phyloP scores from a whole-genome alignment of 1,140 invertebrate species.

The Drepana arcuata region DNA sequence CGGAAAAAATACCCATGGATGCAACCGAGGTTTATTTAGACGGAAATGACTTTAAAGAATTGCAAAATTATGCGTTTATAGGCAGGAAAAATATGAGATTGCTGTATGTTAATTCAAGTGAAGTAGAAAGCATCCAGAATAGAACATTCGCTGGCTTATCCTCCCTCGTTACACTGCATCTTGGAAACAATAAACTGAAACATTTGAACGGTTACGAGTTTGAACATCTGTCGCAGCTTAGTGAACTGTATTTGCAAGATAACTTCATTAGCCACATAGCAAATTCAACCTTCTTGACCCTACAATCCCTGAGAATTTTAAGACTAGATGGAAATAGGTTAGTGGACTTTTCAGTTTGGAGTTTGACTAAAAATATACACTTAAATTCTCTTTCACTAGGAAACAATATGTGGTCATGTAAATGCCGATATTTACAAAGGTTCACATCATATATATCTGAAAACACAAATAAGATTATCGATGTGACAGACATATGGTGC shows the following conservation, averaged over 20 bases:
- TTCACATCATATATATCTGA: conserved; percentile 87
- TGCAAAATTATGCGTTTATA: conserved; percentile 93
- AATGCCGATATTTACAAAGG: conserved; percentile 90
- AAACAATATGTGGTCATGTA: conserved; percentile 90
- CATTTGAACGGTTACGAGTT: conserved; percentile 91
- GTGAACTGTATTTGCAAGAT: conserved; percentile 90
- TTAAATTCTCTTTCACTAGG: conserved; percentile 81
- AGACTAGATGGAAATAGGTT: conserved; percentile 88
- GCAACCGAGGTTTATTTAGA: conserved; percentile 93
- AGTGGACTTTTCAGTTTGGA: conserved; percentile 87
- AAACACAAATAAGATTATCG: conserved; percentile 82
- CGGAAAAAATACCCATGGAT: conserved; percentile 92
- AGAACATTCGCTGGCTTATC: conserved; percentile 92
- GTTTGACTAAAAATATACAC: conserved; percentile 78
- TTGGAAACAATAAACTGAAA: conserved; percentile 87
- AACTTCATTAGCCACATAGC: conserved; percentile 84
- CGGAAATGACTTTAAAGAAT: conserved; percentile 87
- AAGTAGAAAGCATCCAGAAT: conserved; percentile 90
- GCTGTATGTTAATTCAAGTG: conserved; percentile 88
- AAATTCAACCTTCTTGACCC: conserved; percentile 83
- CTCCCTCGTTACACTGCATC: conserved; percentile 84
- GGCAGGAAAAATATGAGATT: conserved; percentile 91
- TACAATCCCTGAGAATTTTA: conserved; percentile 84
- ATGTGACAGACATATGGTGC: conserved; percentile 83
- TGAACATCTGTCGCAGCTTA: conserved; percentile 84